Percentiles rank a stretch among this genome's conserved stretches.
phyloP scores from a whole-genome alignment of 2,888 invertebrate genomes.

The Heterodera filipjevi region DNA sequence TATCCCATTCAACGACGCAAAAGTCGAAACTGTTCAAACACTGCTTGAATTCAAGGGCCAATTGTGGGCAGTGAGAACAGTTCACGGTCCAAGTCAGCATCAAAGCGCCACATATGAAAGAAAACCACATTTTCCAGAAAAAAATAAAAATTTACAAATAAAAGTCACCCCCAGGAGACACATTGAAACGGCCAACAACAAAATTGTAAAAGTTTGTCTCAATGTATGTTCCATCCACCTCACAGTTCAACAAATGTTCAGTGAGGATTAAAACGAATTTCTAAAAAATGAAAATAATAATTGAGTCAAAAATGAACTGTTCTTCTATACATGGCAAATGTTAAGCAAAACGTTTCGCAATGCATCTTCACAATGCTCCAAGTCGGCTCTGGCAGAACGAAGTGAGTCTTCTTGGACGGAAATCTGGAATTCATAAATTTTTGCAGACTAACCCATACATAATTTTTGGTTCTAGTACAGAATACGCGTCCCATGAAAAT shows the following conservation, averaged over 20 bases:
- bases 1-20: slow-evolving; percentile 11
- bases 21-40: slow-evolving; percentile 88
- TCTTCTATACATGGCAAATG: slow-evolving; percentile 50
- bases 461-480: too few relatives aligned
- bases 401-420: slow-evolving; percentile 1
- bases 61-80: slow-evolving; percentile 90
- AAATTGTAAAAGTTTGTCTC: slow-evolving; percentile 67
- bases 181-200: slow-evolving; percentile 90
- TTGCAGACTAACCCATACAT: too few relatives aligned
- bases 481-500: too few relatives aligned
- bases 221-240: slow-evolving; percentile 84
- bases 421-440: too few relatives aligned
- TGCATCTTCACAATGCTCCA: slow-evolving; percentile 29
- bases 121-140: too few relatives aligned
- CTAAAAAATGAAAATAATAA: slow-evolving; percentile 66
- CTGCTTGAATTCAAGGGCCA: slow-evolving; percentile 90
- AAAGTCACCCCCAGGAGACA: slow-evolving; percentile 87
- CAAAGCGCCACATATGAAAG: slow-evolving; percentile 86
- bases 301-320: too few relatives aligned
- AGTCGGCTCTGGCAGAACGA: background rate
- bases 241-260: slow-evolving; percentile 89
- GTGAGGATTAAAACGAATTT: slow-evolving; percentile 96
- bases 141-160: too few relatives aligned
- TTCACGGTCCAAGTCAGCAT: slow-evolving; percentile 88
- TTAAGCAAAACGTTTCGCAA: slow-evolving; percentile 55